phyloP scores from a whole-genome alignment of 1,140 invertebrate species.

The Xylocopa sonorina region DNA sequence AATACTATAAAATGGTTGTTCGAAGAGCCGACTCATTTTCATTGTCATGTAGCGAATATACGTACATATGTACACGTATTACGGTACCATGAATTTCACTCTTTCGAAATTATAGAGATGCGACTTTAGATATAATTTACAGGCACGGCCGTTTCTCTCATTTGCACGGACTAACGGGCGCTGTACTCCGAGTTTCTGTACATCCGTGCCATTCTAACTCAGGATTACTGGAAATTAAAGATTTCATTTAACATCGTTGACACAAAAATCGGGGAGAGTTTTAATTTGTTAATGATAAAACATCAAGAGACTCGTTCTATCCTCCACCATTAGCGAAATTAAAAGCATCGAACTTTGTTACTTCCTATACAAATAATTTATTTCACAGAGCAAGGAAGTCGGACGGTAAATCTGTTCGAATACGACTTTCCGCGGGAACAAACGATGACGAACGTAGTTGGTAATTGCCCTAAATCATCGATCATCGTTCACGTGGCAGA shows the following conservation, averaged over 20 bases:
- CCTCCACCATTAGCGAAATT: background rate
- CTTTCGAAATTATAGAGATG: background rate
- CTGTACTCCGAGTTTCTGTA: background rate
- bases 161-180: background rate
- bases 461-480: constrained; percentile 31
- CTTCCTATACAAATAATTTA: background rate
- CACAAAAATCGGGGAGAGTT: background rate
- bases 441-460: constrained; percentile 4
- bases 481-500: constrained; percentile 33
- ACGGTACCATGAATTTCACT: background rate
- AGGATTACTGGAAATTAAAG: background rate
- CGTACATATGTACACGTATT: background rate
- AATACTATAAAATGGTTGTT: background rate
- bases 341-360: background rate
- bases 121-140: constrained; percentile 5
- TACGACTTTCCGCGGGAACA: background rate
- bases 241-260: background rate
- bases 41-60: background rate
- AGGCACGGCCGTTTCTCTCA: background rate
- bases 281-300: background rate
- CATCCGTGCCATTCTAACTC: background rate
- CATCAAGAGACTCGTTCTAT: too few relatives aligned
- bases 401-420: background rate
- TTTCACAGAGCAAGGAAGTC: background rate
- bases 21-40: background rate